These are phyloP conservation scores for Crotalus helleri DNA, from an alignment of 2,113 vertebrate species.

Conservation along the genomic window DNA sequence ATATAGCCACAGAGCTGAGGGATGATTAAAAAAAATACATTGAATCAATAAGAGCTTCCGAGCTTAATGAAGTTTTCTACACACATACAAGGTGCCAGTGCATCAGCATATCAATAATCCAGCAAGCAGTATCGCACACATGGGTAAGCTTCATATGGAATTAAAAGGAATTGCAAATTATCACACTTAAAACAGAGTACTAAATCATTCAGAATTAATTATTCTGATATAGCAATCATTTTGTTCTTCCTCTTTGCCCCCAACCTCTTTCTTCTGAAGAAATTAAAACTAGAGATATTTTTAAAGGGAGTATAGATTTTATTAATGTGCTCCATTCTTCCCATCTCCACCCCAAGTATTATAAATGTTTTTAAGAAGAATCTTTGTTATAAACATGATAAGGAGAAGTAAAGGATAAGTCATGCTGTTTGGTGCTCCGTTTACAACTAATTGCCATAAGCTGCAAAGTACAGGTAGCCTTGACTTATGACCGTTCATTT, in stretches of 20 bases:
- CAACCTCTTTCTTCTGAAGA: neutral
- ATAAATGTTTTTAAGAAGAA: neutral
- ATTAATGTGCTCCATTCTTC: neutral
- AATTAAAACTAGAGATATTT: neutral
- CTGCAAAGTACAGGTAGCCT: neutral
- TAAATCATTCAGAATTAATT: neutral
- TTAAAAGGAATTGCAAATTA: conserved; percentile 5
- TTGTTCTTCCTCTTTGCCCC: neutral
- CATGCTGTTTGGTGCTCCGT: neutral
- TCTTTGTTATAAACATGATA: neutral
- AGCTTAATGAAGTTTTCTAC: neutral
- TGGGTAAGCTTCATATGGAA: neutral
- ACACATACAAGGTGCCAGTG: neutral
- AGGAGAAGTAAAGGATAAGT: neutral
- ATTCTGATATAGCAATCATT: neutral
- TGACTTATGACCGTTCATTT: neutral
- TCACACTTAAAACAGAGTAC: neutral
- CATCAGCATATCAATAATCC: neutral
- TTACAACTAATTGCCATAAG: neutral
- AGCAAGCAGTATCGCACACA: neutral
- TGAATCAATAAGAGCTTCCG: neutral
- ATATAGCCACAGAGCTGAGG: neutral
- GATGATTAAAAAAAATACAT: neutral
- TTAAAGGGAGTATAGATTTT: neutral
- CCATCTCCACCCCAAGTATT: neutral